Conservation (phyloP, 2,113 vertebrate species). For the Donacobius atricapilla region DNA sequence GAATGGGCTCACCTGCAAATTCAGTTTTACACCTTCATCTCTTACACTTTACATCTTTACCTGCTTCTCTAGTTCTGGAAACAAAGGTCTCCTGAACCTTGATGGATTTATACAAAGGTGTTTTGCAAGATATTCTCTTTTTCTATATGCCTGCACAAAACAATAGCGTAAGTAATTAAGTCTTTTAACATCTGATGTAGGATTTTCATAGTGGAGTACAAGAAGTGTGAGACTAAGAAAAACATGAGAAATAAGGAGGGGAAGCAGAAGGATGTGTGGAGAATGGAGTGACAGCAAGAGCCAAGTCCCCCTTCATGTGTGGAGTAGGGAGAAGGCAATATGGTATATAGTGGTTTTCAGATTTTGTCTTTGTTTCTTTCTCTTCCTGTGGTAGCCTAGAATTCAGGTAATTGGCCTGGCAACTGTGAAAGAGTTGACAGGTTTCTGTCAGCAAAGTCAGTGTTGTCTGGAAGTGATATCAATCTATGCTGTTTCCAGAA, state of each 20-base stretch:
- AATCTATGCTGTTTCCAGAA: not conserved
- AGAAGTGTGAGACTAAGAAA: not conserved
- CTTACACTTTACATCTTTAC: not conserved
- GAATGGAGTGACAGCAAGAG: not conserved
- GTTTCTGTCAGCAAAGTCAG: not conserved
- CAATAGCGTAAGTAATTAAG: not conserved
- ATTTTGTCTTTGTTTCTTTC: not conserved
- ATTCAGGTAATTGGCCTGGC: not conserved
- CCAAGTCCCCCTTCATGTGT: not conserved
- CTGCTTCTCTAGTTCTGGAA: not conserved
- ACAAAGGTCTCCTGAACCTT: not conserved
- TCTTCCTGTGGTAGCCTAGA: not conserved
- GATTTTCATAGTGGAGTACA: not conserved
- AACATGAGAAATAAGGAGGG: not conserved
- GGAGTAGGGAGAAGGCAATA: not conserved
- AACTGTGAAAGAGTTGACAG: not conserved
- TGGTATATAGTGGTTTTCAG: fast-evolving
- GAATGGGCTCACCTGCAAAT: not conserved
- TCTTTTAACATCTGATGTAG: not conserved
- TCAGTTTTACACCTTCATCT: not conserved
- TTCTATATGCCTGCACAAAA: not conserved
- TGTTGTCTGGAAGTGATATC: not conserved
- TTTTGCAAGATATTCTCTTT: not conserved
- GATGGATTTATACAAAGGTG: not conserved
- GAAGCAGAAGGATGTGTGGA: not conserved